Base-by-base conservation (phyloP, 2,888 invertebrate genomes). In the Philhelius pedissequus region DNA sequence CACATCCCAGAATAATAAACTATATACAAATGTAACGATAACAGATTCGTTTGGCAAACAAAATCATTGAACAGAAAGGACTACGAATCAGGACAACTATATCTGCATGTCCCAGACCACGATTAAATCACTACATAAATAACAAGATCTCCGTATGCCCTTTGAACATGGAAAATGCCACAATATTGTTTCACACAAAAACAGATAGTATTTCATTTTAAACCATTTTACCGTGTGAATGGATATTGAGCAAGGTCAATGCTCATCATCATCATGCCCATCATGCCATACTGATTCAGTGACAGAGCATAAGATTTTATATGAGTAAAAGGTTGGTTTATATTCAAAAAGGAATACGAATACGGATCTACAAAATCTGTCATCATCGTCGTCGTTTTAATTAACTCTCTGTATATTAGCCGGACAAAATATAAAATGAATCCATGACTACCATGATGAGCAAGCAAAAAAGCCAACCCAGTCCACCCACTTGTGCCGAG, bases 341-440 rank as follows among this genome's bases (percentile, higher is more conserved):
- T 43, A 25, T 58, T 71, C 48, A 43, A 20, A 68, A 58, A 50
- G 9, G 50, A 48, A 69, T n/a, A n/a, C 7, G 20, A 76, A 68
- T 76, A 48, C 40, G 18, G 68, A 25, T 60, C 58, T 30, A 18
- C 73, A 73, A 69, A 56, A 78, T 69, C 73, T 74, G 78, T 60
- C 77, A 77, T 50, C 52, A 18, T 62, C 18, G 69, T 81, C 64
- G 76, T 81, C n/a, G 20, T 74, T 83, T 83, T 78, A 83, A 83
- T 83, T 83, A 83, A 78, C 73, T 78, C 76, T 32, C 30, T 20
- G 18, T 43, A 45, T 18, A 3, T 69, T 62, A 32, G 20, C 43
- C 18, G 27, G 60, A 73, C 60, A 3, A 69, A 60, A 82, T 48
- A 38, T 25, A 13, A 56, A 62, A 62, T 45, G 38, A n/a, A n/a